phyloP scores from a whole-genome alignment of 2,888 invertebrate genomes.

The Andrena camellia region DNA sequence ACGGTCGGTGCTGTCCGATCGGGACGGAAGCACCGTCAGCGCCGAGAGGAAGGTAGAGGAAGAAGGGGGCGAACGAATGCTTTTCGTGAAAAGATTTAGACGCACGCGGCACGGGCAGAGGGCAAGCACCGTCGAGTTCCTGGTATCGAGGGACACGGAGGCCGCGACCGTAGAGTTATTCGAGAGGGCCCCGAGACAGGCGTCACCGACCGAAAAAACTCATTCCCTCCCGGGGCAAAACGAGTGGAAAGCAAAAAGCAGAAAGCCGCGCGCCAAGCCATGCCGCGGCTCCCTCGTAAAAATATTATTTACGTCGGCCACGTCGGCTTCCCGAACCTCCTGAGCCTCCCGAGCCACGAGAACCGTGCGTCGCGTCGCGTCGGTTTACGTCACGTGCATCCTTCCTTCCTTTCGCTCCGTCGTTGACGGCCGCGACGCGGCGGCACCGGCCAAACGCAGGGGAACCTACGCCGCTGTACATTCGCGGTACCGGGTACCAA shows the following conservation, averaged over 20 bases:
- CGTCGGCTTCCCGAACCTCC: conserved; percentile 39
- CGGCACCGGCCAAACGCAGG: not conserved
- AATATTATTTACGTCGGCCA: conserved; percentile 69
- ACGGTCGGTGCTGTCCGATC: not conserved
- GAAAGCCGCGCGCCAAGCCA: conserved; percentile 31
- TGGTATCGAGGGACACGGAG: conserved; percentile 63
- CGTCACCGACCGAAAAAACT: conserved; percentile 70
- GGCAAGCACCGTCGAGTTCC: conserved; percentile 72
- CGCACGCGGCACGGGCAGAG: conserved; percentile 22
- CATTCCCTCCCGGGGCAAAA: conserved; percentile 69
- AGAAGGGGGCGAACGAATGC: not conserved
- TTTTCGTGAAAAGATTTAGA: conserved; percentile 19
- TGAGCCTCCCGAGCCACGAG: not conserved
- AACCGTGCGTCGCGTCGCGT: not conserved
- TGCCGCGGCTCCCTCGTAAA: conserved; percentile 66
- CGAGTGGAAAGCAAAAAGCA: conserved; percentile 67
- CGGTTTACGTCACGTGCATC: not conserved
- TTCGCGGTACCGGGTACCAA: not conserved
- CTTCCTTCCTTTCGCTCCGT: not conserved
- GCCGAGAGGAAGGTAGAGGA: not conserved
- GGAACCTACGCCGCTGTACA: not conserved
- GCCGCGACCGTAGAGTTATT: conserved; percentile 43
- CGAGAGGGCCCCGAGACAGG: conserved; percentile 63
- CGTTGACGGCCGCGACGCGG: not conserved
- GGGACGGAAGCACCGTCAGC: not conserved